Evolutionary conservation across 2,888 invertebrate genomes (phyloP), one percentile per base, ranked within the genome.

Genomic region (Hydriomena furcata): DNA sequence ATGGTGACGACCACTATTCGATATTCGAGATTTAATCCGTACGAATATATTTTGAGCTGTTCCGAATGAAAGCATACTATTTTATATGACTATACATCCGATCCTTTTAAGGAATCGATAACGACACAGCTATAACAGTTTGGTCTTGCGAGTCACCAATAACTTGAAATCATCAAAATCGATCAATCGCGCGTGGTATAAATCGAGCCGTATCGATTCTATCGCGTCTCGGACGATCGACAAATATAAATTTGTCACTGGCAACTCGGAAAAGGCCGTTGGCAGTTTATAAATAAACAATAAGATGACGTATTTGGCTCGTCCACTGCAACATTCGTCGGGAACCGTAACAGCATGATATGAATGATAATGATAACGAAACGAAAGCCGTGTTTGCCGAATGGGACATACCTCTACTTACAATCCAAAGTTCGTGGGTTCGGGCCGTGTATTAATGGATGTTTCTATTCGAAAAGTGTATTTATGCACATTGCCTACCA

Each of bases 211-310:
- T 79, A 84, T 86, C 86, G 84, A 82, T 84, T 82, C 82, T 84
- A 88, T 89, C 87, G 79, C 79, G 79, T 79, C 79, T 71, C 75
- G 61, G 71, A 59, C 76, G 73, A 84, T 85, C 86, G 83, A 85
- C 84, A 83, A 86, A 87, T 89, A 89, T 89, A 90, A 87, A 89
- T 90, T 89, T 88, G 88, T 88, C 89, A 88, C 77, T 72, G 82
- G 71, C 68, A 68, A 76, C 71, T 78, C 66, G 80, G 83, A 82
- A 87, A 86, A 84, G 82, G 67, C 52, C 64, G 66, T 71, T 46
- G 71, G 73, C 65, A 76, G 73, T 83, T 89, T 88, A 89, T 88
- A 88, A 88, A 90, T 90, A 90, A 90, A 88, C 82, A 89, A 88
- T 87, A 87, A 81, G 73, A 72, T 65, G 57, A 84, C 84, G 64